Percentiles rank a stretch among this genome's conserved stretches.
phyloP scores from a whole-genome alignment of 2,797 vertebrate species.

The Coluber constrictor region DNA sequence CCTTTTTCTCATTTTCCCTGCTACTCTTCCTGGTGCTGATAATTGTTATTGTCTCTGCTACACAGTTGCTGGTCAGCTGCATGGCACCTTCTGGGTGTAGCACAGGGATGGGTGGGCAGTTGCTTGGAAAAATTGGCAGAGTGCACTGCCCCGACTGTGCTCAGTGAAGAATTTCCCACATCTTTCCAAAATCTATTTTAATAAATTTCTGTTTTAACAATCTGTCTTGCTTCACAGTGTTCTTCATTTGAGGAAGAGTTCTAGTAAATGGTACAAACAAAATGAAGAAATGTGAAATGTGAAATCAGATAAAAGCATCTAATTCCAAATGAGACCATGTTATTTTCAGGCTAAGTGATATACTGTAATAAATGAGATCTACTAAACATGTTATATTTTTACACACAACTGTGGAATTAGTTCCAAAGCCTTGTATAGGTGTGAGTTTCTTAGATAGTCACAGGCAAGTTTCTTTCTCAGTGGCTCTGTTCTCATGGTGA shows the following conservation, averaged over 20 bases:
- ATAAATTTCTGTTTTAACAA: conserved; percentile 14
- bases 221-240: background rate
- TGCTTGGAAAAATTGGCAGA: background rate
- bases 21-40: background rate
- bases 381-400: background rate
- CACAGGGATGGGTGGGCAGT: background rate
- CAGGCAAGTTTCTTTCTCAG: background rate
- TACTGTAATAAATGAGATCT: background rate
- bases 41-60: background rate
- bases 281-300: no score
- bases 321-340: background rate
- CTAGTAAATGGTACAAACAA: background rate
- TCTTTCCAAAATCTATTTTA: background rate
- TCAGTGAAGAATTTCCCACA: background rate
- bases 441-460: background rate
- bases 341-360: background rate
- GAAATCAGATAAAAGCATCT: background rate
- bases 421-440: background rate
- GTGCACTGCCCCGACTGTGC: background rate
- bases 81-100: background rate
- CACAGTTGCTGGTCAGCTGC: background rate
- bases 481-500: background rate
- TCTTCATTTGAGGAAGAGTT: background rate
- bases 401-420: background rate
- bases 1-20: background rate